phyloP scores from a whole-genome alignment of 2,113 vertebrate species.

The Nyctibius bracteatus region DNA sequence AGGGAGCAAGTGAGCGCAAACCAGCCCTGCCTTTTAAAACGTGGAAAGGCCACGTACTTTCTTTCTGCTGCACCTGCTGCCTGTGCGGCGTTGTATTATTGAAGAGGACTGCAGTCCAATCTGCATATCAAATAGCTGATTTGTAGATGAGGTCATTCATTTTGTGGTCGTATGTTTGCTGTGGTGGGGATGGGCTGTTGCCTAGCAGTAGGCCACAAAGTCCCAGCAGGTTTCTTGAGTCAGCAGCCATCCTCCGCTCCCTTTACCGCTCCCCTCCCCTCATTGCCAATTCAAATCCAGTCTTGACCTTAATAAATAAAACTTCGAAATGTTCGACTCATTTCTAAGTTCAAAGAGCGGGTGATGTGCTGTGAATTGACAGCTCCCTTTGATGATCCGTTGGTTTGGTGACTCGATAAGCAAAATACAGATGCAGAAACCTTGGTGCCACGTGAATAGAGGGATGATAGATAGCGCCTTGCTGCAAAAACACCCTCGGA shows the following conservation, averaged over 20 bases:
- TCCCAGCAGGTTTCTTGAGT: conserved; percentile 74
- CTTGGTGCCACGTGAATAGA: background rate
- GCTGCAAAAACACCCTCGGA: background rate
- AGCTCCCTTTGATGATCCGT: conserved; percentile 10
- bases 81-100: conserved; percentile 38
- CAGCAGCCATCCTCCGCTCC: conserved; percentile 59
- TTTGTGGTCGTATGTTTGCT: conserved; percentile 68
- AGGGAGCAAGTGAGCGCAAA: conserved; percentile 18
- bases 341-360: conserved; percentile 27
- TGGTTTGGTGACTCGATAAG: background rate
- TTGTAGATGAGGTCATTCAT: conserved; percentile 78
- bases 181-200: conserved; percentile 72
- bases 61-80: conserved; percentile 77
- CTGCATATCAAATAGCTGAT: conserved; percentile 84
- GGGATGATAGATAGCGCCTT: background rate
- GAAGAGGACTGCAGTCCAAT: conserved; percentile 64
- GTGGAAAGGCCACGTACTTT: conserved; percentile 48
- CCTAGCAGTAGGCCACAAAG: conserved; percentile 73
- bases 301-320: conserved; percentile 59
- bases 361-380: background rate
- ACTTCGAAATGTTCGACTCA: background rate
- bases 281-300: conserved; percentile 51
- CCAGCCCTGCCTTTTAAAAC: conserved; percentile 52
- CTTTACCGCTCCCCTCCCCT: conserved; percentile 10
- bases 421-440: background rate